A percentile compares a stretch with the other conserved stretches of the same genome.
phyloP scores from a whole-genome alignment of 2,888 invertebrate species.

The Doris montereyensis region DNA sequence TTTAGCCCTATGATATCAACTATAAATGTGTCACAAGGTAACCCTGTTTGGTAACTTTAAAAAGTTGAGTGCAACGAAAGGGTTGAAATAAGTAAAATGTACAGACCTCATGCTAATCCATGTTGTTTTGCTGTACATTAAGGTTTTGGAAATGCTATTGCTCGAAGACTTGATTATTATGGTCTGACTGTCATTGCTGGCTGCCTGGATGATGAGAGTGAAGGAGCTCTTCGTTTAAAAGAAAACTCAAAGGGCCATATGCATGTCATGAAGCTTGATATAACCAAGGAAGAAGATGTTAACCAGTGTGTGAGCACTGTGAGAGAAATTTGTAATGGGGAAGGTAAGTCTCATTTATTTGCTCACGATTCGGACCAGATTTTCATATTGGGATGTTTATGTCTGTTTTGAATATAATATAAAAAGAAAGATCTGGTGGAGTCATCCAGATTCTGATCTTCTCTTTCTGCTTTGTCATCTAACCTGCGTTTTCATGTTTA shows the following conservation, averaged over 20 bases:
- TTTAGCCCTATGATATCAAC: too few relatives aligned
- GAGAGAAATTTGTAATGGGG: neutral
- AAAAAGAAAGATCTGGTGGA: too few relatives aligned
- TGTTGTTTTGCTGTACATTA: neutral
- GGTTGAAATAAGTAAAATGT: neutral
- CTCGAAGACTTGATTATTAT: slow-evolving; percentile 51
- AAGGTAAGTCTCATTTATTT: neutral
- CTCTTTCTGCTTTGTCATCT: too few relatives aligned
- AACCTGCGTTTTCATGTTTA: too few relatives aligned
- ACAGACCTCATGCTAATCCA: neutral
- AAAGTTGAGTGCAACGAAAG: neutral
- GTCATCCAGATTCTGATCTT: too few relatives aligned
- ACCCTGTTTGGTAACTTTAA: too few relatives aligned
- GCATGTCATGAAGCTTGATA: slow-evolving; percentile 81
- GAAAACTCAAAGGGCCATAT: slow-evolving; percentile 66
- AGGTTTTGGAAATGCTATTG: slow-evolving; percentile 70
- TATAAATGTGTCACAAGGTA: too few relatives aligned
- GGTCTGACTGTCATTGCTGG: slow-evolving; percentile 63
- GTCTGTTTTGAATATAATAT: too few relatives aligned
- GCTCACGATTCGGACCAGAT: neutral
- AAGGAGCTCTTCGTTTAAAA: slow-evolving; percentile 54
- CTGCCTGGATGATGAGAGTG: slow-evolving; percentile 51
- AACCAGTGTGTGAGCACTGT: slow-evolving; percentile 66
- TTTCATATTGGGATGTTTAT: too few relatives aligned
- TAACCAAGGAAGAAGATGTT: slow-evolving; percentile 80